Evolutionary conservation across 2,797 vertebrate species (phyloP), one percentile per base, ranked within the genome.

Genomic region (Mallotus villosus): DNA sequence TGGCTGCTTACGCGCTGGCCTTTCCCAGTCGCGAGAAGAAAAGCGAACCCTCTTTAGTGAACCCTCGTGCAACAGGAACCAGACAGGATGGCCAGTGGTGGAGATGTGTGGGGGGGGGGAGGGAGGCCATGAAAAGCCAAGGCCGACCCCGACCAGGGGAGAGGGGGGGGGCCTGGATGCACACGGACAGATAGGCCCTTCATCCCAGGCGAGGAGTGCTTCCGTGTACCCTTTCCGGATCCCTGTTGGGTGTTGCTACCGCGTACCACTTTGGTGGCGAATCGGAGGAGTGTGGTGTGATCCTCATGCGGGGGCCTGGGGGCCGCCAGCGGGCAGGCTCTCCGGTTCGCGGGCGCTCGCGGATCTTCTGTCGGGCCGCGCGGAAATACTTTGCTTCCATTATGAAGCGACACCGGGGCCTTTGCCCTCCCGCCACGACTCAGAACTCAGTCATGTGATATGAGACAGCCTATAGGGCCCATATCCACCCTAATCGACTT

Each of bases 131-230:
- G 55, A 19, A 24, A 63, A 46, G 57, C 67, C 25, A 74, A 77
- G 19, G 75, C 80, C 82, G 86, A 87, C 82, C 80, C 72, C 70
- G 66, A n/a, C 53, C 53, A 49, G 2, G 53, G 74, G 49, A 22
- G 68, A 80, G 76, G 49, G 66, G 71, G 12, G 64, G 68, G 76
- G 27, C 11, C 67, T 86, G 88, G 86, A 69, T 91, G 87, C 88
- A 89, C 88, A 82, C 74, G 81, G 78, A 91, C 89, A 90, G 87
- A 77, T 77, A 79, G 70, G 82, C 74, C 81, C 86, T 89, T 90
- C 80, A 87, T 87, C 75, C 76, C 82, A 14, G 22, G 60, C 16
- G 59, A 78, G 75, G 75, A 19, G 77, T 75, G 77, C 4, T 19
- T 21, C 2, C 4, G 14, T 24, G 60, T 32, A 25, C 82, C 82